These are phyloP conservation scores for Xerus inauris DNA, from an alignment of 2,113 vertebrate species.

Conservation along the genomic window DNA sequence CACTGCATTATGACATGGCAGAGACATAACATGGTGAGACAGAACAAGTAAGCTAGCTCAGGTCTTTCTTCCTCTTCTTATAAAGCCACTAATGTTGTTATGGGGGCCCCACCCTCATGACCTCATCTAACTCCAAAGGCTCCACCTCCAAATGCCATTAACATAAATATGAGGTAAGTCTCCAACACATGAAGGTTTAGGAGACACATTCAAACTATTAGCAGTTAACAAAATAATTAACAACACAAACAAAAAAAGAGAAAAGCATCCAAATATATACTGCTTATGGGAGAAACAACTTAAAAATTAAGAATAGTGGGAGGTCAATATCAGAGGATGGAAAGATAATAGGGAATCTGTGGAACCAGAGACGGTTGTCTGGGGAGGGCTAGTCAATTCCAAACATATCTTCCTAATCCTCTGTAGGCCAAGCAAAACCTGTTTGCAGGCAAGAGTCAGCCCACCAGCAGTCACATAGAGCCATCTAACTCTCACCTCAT, in stretches of 20 bases:
- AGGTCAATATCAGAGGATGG: not conserved
- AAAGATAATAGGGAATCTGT: not conserved
- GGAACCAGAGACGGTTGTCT: not conserved
- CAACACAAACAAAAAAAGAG: not conserved
- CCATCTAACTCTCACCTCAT: not conserved
- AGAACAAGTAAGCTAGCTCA: not conserved
- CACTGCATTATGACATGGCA: rapidly evolving
- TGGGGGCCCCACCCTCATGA: not conserved
- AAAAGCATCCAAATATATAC: not conserved
- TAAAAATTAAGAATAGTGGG: not conserved
- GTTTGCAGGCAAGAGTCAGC: not conserved
- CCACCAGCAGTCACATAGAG: not conserved
- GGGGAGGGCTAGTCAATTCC: not conserved
- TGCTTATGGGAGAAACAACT: not conserved
- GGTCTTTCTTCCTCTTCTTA: not conserved
- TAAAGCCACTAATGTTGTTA: not conserved
- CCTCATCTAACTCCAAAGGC: not conserved
- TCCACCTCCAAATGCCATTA: not conserved
- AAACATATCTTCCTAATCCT: not conserved
- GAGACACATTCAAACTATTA: not conserved
- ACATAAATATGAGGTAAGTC: not conserved
- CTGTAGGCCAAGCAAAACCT: not conserved
- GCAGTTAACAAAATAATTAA: not conserved
- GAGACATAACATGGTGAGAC: not conserved
- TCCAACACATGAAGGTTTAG: not conserved